Percentiles rank a stretch among this genome's conserved stretches.
Evolutionary conservation across 2,888 invertebrate genomes (phyloP).

Genomic region (Cheilosia vernalis): DNA sequence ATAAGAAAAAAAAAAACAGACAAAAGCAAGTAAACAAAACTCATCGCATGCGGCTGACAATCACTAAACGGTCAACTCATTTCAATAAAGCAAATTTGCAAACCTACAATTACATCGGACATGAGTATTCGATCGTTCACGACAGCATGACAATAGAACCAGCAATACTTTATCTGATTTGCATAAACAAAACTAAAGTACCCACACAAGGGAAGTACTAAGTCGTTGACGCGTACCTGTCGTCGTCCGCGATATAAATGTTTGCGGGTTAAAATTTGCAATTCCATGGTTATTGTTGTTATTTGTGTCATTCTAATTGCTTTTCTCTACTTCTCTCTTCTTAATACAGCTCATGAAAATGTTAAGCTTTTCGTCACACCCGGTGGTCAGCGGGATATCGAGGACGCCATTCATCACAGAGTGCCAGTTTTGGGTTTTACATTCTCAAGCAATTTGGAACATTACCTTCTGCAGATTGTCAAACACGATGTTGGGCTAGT

Average conservation of each 20-base stretch:
- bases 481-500: conserved; percentile 76
- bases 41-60: neutral
- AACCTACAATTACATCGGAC: neutral
- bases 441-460: conserved; percentile 76
- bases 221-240: conserved; percentile 8
- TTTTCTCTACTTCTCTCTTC: neutral
- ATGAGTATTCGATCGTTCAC: neutral
- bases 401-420: conserved; percentile 77
- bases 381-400: conserved; percentile 77
- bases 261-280: neutral
- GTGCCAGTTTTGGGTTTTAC: conserved; percentile 77
- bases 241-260: conserved; percentile 2
- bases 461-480: conserved; percentile 77
- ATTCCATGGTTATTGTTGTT: neutral
- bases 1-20: too few relatives aligned
- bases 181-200: conserved; percentile 4
- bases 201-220: neutral
- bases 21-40: too few relatives aligned
- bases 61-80: conserved; percentile 10
- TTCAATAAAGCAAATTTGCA: conserved; percentile 6
- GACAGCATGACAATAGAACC: neutral
- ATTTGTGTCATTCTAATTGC: conserved; percentile 9
- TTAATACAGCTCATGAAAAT: conserved; percentile 74
- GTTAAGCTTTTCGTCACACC: conserved; percentile 76
- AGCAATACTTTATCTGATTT: neutral